phyloP scores from a whole-genome alignment of 2,888 invertebrate species.

The Agonum fuliginosum region DNA sequence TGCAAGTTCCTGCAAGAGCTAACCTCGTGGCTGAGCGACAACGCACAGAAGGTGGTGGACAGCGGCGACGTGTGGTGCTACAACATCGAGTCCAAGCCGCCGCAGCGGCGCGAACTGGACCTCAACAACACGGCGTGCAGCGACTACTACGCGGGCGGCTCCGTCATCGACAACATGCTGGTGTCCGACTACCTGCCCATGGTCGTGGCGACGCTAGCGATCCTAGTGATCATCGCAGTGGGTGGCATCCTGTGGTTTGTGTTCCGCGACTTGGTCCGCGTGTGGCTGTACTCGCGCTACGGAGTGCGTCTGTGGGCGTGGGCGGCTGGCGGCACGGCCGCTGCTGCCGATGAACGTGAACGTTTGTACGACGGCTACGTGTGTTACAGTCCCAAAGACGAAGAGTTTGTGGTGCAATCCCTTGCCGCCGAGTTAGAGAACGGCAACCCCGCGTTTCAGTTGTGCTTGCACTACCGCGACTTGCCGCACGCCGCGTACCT shows the following conservation, averaged over 20 bases:
- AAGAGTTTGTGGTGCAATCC: constrained; percentile 90
- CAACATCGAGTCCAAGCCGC: constrained; percentile 83
- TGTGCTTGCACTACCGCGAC: constrained; percentile 93
- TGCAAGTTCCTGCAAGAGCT: constrained; percentile 91
- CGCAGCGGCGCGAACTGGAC: constrained; percentile 86
- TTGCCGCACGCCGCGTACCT: constrained; percentile 83
- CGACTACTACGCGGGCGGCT: constrained; percentile 89
- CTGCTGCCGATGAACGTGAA: constrained; percentile 83
- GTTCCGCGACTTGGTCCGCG: constrained; percentile 89
- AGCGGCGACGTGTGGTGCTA: constrained; percentile 88
- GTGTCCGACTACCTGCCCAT: constrained; percentile 90
- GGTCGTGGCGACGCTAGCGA: constrained; percentile 86
- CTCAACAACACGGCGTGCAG: constrained; percentile 91
- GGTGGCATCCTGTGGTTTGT: constrained; percentile 87
- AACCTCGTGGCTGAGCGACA: constrained; percentile 88
- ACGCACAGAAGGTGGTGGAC: constrained; percentile 86
- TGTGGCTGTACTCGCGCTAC: constrained; percentile 92
- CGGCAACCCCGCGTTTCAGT: constrained; percentile 85
- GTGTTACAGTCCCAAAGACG: constrained; percentile 93
- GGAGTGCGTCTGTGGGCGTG: constrained; percentile 87
- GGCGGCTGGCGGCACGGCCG: constrained; percentile 78
- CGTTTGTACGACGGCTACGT: constrained; percentile 95
- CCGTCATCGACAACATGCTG: constrained; percentile 88
- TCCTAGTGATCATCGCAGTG: constrained; percentile 85
- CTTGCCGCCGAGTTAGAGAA: constrained; percentile 90